These are phyloP conservation scores for Drosophila nasuta DNA, from an alignment of 1,140 invertebrate genomes.

Conservation along the genomic window DNA sequence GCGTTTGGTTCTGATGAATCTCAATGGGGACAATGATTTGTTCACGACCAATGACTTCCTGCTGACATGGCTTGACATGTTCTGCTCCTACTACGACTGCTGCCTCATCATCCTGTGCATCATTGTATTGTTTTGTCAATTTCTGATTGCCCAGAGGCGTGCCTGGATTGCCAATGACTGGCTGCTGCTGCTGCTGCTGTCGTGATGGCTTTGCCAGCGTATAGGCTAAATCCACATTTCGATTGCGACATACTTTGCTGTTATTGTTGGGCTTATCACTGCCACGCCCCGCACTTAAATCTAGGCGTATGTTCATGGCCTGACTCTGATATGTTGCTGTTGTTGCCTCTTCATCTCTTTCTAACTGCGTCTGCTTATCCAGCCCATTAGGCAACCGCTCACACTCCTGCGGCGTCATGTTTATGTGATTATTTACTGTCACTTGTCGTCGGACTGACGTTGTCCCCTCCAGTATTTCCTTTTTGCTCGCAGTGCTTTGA, in stretches of 20 bases:
- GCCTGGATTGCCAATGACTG: conserved; percentile 23
- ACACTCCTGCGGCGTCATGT: conserved; percentile 50
- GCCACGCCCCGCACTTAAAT: conserved; percentile 43
- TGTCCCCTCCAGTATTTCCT: conserved; percentile 18
- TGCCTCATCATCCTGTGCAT: background rate
- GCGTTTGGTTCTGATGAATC: conserved; percentile 49
- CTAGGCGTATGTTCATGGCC: conserved; percentile 76
- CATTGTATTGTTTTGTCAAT: conserved; percentile 55
- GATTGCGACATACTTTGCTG: conserved; percentile 83
- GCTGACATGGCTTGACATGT: conserved; percentile 41
- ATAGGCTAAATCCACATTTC: conserved; percentile 85
- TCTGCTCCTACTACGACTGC: background rate
- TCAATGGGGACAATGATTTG: conserved; percentile 79
- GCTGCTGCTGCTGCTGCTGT: conserved; percentile 1
- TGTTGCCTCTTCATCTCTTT: background rate
- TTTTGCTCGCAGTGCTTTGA: conserved; percentile 40
- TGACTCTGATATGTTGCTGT: conserved; percentile 60
- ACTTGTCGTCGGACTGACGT: conserved; percentile 54
- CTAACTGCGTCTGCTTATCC: conserved; percentile 7
- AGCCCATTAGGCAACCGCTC: conserved; percentile 55
- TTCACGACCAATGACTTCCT: conserved; percentile 39
- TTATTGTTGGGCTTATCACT: conserved; percentile 63
- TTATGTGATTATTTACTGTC: conserved; percentile 84
- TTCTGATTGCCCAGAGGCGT: conserved; percentile 61
- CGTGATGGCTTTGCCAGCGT: conserved; percentile 65